Conservation (phyloP, 2,888 invertebrate species). For the Parasteatoda lunata region DNA sequence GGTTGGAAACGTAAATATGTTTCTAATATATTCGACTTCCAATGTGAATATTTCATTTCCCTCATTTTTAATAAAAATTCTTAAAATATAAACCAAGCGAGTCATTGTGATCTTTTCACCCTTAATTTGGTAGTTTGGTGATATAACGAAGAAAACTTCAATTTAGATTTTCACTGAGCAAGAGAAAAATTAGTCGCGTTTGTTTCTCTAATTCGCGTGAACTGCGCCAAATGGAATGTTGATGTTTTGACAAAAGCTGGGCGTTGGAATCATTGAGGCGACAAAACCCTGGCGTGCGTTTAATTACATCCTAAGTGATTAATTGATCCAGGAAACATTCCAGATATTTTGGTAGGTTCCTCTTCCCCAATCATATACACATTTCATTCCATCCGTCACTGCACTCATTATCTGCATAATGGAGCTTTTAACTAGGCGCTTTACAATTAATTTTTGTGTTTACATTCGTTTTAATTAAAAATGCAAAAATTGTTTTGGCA, state of each 20-base stretch:
- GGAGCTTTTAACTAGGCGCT: conserved; percentile 38
- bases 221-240: conserved; percentile 4
- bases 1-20: no score
- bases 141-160: no score
- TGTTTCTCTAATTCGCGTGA: background rate
- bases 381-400: conserved; percentile 25
- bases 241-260: conserved; percentile 25
- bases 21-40: no score
- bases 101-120: no score
- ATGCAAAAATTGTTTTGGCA: conserved; percentile 1
- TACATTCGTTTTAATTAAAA: conserved; percentile 49
- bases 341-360: conserved; percentile 23
- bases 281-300: conserved; percentile 23
- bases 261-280: conserved; percentile 20
- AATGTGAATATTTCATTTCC: no score
- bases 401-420: conserved; percentile 47
- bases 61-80: no score
- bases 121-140: no score
- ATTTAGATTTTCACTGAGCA: no score
- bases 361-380: conserved; percentile 18
- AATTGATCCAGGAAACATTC: conserved; percentile 44
- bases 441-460: conserved; percentile 52
- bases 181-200: background rate
- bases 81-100: no score
- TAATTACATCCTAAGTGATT: conserved; percentile 58